Evolutionary conservation across 2,888 invertebrate genomes (phyloP).

Genomic region (Drosophila mimetica): DNA sequence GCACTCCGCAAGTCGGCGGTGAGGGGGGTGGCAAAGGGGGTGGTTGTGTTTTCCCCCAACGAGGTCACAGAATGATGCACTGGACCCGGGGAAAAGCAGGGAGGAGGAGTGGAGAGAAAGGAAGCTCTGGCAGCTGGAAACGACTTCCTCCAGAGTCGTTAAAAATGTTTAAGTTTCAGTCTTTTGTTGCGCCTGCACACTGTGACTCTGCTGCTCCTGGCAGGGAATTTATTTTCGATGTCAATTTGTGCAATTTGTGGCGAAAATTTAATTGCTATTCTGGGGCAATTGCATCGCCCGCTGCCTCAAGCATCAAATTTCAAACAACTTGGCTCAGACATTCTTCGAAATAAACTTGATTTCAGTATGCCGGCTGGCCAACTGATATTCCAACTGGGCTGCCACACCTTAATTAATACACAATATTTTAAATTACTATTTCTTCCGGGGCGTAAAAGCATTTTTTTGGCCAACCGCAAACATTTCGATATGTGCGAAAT

Average conservation of each 20-base stretch:
- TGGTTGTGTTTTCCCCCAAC: neutral
- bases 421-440: constrained; percentile 25
- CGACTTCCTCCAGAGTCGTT: constrained; percentile 39
- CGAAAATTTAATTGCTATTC: constrained; percentile 39
- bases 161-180: constrained; percentile 53
- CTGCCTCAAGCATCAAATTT: constrained; percentile 19
- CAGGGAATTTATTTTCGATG: constrained; percentile 42
- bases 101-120: constrained; percentile 17
- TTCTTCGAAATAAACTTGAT: neutral
- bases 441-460: neutral
- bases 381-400: neutral
- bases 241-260: constrained; percentile 31
- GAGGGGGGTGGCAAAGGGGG: neutral
- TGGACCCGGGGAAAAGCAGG: constrained; percentile 41
- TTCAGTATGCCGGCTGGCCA: neutral
- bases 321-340: constrained; percentile 3
- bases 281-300: constrained; percentile 14
- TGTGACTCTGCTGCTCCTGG: constrained; percentile 6
- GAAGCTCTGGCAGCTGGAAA: constrained; percentile 49
- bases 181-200: constrained; percentile 18
- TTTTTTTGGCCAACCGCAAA: constrained; percentile 49
- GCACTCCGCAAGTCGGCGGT: constrained; percentile 43
- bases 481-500: constrained; percentile 23
- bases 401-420: constrained; percentile 29
- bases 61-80: constrained; percentile 55